Evolutionary conservation across 2,113 vertebrate genomes (phyloP).

Genomic region (Stictonetta naevosa): DNA sequence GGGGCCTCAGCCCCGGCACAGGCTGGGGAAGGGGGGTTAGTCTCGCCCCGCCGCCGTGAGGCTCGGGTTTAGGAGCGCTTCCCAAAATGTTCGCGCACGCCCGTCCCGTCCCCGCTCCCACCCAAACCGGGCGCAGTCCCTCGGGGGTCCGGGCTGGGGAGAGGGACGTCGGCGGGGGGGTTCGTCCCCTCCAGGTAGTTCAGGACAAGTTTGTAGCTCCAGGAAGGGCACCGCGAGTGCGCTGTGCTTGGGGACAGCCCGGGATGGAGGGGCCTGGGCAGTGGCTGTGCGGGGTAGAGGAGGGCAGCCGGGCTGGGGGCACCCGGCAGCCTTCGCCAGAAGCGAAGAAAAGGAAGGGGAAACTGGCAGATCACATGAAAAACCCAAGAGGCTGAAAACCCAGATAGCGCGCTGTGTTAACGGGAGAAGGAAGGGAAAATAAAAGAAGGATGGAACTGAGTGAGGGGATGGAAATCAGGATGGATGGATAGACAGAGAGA

Average conservation of each 20-base stretch:
- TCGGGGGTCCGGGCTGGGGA: not conserved
- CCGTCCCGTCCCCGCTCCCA: not conserved
- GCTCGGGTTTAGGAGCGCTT: not conserved
- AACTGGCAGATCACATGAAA: not conserved
- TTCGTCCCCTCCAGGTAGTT: not conserved
- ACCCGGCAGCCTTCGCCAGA: not conserved
- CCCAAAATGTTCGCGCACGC: not conserved
- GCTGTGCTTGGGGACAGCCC: too few relatives aligned
- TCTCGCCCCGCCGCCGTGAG: not conserved
- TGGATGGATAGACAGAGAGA: not conserved
- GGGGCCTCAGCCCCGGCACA: too few relatives aligned
- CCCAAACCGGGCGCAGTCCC: not conserved
- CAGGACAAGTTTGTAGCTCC: not conserved
- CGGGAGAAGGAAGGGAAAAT: not conserved
- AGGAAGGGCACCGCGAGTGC: not conserved
- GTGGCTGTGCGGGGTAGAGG: not conserved
- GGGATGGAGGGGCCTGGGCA: not conserved
- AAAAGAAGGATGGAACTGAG: not conserved
- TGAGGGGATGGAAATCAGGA: not conserved
- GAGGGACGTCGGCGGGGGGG: not conserved
- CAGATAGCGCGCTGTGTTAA: rapidly evolving
- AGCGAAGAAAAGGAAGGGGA: not conserved
- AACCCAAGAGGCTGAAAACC: not conserved
- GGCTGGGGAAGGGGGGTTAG: too few relatives aligned
- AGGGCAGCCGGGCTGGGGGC: not conserved